phyloP scores from a whole-genome alignment of 2,888 invertebrate species.

The Dolomedes plantarius region DNA sequence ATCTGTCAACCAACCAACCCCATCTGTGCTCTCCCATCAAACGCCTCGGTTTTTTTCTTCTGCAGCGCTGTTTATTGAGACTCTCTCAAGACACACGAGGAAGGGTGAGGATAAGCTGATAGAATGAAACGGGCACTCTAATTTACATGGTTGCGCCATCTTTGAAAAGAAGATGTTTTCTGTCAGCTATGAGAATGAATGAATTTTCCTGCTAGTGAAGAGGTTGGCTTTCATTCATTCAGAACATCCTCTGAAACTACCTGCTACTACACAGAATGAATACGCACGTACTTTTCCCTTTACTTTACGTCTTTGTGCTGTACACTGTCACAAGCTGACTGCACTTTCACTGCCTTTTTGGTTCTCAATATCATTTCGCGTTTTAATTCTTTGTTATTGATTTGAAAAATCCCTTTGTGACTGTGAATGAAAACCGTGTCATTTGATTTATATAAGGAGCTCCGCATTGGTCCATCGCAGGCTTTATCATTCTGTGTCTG shows the following conservation, averaged over 20 bases:
- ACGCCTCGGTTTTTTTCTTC: not conserved
- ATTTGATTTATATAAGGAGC: too few relatives aligned
- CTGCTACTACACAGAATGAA: too few relatives aligned
- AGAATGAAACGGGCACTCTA: constrained; percentile 4
- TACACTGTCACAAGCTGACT: not conserved
- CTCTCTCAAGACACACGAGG: not conserved
- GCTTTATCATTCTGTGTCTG: too few relatives aligned
- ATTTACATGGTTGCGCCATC: constrained; percentile 45
- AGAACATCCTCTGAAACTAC: constrained; percentile 10
- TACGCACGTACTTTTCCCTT: too few relatives aligned
- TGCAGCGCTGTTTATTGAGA: not conserved
- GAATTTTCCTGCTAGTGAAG: constrained; percentile 62
- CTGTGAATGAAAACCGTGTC: too few relatives aligned
- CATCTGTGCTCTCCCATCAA: constrained; percentile 10
- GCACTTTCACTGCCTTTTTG: too few relatives aligned
- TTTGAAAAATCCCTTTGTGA: too few relatives aligned
- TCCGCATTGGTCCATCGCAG: too few relatives aligned
- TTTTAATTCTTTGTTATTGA: too few relatives aligned
- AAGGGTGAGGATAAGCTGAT: not conserved
- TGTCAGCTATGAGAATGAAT: constrained; percentile 45
- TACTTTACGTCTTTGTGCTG: too few relatives aligned
- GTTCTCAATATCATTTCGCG: too few relatives aligned
- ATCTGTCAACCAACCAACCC: not conserved
- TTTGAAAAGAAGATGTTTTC: constrained; percentile 56
- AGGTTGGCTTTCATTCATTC: constrained; percentile 65